phyloP scores from a whole-genome alignment of 2,888 invertebrate genomes.

The Trachelus tabidus region DNA sequence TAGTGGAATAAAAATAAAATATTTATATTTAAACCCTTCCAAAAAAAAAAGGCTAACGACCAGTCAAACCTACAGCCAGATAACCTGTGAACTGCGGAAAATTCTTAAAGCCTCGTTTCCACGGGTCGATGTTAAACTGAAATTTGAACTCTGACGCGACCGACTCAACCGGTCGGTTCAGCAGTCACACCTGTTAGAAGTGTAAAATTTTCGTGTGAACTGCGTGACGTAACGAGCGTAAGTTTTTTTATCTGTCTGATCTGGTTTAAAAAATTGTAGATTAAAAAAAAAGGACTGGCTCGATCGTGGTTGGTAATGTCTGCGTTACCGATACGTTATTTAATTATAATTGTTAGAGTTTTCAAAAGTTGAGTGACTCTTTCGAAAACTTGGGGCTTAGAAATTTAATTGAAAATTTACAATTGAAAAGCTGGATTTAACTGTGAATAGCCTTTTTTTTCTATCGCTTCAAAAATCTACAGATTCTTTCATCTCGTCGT shows the following conservation, averaged over 20 bases:
- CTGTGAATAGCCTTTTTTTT: slow-evolving; percentile 7
- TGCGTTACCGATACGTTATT: not conserved
- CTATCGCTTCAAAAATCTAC: not conserved
- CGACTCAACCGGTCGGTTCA: not conserved
- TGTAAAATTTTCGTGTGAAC: not conserved
- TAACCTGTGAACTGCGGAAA: not conserved
- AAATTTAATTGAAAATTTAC: not conserved
- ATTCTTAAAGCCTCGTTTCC: not conserved
- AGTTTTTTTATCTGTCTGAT: not conserved
- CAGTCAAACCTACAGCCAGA: not conserved
- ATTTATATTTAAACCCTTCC: not conserved
- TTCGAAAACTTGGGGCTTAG: too few species aligned
- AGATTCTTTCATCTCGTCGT: not conserved
- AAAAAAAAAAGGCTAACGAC: slow-evolving; percentile 1
- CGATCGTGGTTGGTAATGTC: not conserved
- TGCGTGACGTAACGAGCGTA: not conserved
- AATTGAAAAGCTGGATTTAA: not conserved
- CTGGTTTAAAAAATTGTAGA: not conserved
- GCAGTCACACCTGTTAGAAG: not conserved
- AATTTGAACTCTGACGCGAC: not conserved
- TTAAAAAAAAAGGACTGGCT: too few species aligned
- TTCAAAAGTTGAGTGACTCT: too few species aligned
- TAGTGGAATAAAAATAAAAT: not conserved
- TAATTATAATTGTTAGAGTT: too few species aligned
- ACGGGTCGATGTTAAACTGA: not conserved